These are phyloP conservation scores for Gymnocephalus cernua DNA, from an alignment of 2,113 vertebrate species.

Conservation along the genomic window DNA sequence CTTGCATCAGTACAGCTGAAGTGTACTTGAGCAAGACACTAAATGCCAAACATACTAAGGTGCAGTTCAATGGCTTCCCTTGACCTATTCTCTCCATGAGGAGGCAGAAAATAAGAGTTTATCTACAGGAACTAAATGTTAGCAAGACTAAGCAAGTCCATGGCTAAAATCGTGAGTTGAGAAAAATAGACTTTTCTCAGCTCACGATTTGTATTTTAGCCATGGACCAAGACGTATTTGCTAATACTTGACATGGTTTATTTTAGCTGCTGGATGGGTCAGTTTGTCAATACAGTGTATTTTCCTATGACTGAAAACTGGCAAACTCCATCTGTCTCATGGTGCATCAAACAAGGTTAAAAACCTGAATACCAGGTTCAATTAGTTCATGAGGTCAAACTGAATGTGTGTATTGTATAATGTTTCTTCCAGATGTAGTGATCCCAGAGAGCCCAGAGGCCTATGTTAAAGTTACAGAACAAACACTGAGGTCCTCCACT, in stretches of 20 bases:
- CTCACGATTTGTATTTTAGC: background rate
- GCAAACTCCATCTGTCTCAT: background rate
- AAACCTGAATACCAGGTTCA: background rate
- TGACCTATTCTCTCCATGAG: background rate
- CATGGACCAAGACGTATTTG: background rate
- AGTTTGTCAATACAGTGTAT: background rate
- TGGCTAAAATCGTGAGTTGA: no score
- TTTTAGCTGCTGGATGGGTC: background rate
- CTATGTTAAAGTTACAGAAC: constrained; percentile 96
- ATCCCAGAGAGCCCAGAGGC: constrained; percentile 95
- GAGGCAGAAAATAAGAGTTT: background rate
- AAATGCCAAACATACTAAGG: background rate
- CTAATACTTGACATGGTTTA: background rate
- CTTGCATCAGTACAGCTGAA: background rate
- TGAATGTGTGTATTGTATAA: constrained; percentile 81
- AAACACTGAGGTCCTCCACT: constrained; percentile 90
- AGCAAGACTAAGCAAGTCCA: background rate
- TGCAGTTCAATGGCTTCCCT: background rate
- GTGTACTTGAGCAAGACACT: background rate
- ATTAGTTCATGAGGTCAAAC: constrained; percentile 28
- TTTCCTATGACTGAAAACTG: background rate
- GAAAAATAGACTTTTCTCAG: no score
- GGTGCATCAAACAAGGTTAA: background rate
- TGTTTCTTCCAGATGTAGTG: constrained; percentile 95
- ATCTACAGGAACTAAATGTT: background rate